These are phyloP conservation scores for Tiliqua scincoides DNA, from an alignment of 2,113 vertebrate genomes.

Conservation along the genomic window DNA sequence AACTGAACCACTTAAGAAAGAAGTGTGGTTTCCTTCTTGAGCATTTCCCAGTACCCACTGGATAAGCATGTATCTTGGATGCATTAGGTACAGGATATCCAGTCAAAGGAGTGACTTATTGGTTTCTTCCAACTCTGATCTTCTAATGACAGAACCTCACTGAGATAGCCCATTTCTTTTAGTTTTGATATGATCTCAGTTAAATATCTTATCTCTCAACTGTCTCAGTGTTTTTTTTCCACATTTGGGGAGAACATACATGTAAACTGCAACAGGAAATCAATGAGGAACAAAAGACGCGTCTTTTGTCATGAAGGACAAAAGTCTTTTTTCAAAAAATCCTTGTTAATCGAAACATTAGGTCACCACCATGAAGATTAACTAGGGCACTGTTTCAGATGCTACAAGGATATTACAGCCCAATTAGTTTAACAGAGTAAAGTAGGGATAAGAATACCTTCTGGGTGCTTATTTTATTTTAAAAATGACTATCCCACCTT, in stretches of 20 bases:
- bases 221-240: background rate
- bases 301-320: background rate
- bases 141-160: background rate
- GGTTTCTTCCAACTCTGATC: background rate
- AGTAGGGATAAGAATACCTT: background rate
- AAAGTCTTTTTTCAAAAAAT: background rate
- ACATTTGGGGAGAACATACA: background rate
- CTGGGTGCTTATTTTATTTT: background rate
- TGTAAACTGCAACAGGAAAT: background rate
- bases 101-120: background rate
- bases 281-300: background rate
- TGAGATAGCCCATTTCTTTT: background rate
- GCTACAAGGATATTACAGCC: background rate
- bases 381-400: background rate
- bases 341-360: background rate
- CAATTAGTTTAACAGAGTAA: background rate
- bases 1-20: background rate
- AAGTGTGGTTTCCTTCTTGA: background rate
- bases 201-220: background rate
- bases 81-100: background rate
- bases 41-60: background rate
- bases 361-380: background rate
- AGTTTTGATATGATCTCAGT: background rate
- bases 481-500: background rate
- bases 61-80: background rate